Evolutionary conservation across 2,797 vertebrate genomes (phyloP), one percentile per base, ranked within the genome.

Genomic region (Eptatretus atami): DNA sequence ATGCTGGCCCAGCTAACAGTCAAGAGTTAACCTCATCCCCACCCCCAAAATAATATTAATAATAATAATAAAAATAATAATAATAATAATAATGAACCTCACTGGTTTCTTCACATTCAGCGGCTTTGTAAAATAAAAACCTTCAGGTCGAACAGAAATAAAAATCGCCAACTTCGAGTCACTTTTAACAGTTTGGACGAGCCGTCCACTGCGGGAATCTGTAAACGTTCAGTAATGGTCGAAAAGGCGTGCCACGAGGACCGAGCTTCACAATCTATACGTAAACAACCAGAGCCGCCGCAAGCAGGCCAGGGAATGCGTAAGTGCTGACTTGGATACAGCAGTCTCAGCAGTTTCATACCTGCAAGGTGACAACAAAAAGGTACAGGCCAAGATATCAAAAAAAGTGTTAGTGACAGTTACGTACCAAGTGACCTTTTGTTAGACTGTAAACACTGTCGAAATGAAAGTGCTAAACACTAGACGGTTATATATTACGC

Each of bases 91-190:
- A 44, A 44, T 44, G 12, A n/a, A n/a, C 25, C n/a, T 25, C n/a
- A 61, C 57, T 61, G n/a, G n/a, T 61, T 25, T 25, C 57, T 61
- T 61, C 57, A 61, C 57, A 61, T 61, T 61, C 57, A n/a, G 57
- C 25, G 57, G 57, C 25, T n/a, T 61, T 61, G 57, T 61, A 61
- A n/a, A 61, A 61, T 44, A 44, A 44, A 44, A 44, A 44, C 31
- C 31, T 44, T 44, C 31, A 44, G 31, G 31, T 44, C 31, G 31
- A 44, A 44, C 31, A 44, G 31, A 44, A 44, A 44, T 44, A 44
- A 44, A 44, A 44, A 44, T 44, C 31, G 31, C 31, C 31, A 44
- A 44, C 31, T 44, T 44, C 31, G 31, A 44, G 31, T 44, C 31
- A 44, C 31, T 44, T 44, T 44, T 44, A 44, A 44, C 31, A 44